Conservation (phyloP, 2,888 invertebrate species). For the Polyommatus iphigenia region DNA sequence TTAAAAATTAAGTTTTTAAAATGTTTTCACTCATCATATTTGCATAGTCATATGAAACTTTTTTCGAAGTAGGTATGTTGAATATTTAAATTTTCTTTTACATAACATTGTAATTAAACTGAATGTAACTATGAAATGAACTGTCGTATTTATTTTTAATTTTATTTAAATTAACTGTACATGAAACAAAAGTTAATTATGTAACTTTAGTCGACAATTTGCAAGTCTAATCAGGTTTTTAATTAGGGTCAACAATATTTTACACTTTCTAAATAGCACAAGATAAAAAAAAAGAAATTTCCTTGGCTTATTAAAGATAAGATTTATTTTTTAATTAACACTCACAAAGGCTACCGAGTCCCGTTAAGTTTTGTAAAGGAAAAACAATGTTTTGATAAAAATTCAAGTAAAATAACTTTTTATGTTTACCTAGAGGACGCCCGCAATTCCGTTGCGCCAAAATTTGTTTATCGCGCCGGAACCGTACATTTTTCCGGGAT, state of each 20-base stretch:
- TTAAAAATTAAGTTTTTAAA: neutral
- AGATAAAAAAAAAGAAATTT: conserved; percentile 2
- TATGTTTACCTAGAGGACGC: neutral
- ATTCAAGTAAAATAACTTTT: neutral
- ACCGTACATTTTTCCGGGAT: no score
- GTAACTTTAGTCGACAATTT: neutral
- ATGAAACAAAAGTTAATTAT: conserved; percentile 28
- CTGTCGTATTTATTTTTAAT: conserved; percentile 7
- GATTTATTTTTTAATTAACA: neutral
- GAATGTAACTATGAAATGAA: neutral
- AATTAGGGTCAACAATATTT: conserved; percentile 3
- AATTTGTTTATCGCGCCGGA: no score
- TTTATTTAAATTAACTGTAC: conserved; percentile 12
- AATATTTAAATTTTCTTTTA: neutral
- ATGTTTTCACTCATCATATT: neutral
- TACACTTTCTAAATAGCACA: neutral
- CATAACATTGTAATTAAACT: neutral
- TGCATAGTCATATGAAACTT: neutral
- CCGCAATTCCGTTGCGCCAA: no score
- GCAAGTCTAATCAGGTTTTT: neutral
- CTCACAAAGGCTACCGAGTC: neutral
- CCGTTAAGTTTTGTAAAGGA: neutral
- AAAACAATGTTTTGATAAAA: neutral
- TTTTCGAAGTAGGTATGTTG: neutral
- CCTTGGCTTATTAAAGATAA: neutral